Evolutionary conservation across 2,888 invertebrate species (phyloP), one percentile per base, ranked within the genome.

Genomic region (Corbicula japonica): DNA sequence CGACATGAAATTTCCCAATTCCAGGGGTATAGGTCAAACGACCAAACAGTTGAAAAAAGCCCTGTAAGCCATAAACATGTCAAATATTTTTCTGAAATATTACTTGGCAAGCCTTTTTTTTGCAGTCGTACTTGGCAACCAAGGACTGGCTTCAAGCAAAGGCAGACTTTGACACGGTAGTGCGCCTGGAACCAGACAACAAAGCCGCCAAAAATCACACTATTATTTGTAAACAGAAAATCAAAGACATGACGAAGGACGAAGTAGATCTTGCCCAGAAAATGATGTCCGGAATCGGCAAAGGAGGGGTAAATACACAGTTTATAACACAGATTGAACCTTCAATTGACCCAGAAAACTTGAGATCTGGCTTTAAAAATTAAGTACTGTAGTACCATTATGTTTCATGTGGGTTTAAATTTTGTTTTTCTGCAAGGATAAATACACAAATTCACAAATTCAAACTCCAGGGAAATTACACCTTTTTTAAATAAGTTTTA

Each of bases 251-350:
- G 89, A 95, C 96, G 83, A 95, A 96, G 70, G 96, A 96, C 77
- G 98, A 98, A 93, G 98, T 97, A 94, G 95, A 96, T 92, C 95
- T 97, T 41, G 99, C 98, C 93, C 96, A 96, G 18, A 98, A 97
- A 93, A 98, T 99, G 97, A 50, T 81, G 69, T 73, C 78, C 4
- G 65, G 21, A n/a, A 34, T 73, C 0, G 76, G 76, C 2, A 56
- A 69, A 56, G 50, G 54, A 34, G 52, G 23, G 28, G 68, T 61
- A 48, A n/a, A 70, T 69, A 15, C n/a, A n/a, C n/a, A 26, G 12
- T 15, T 8, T 41, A 60, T 34, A 21, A 6, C 15, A 5, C 21
- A 6, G 48, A 5, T 48, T 8, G 15, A 48, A 18, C 28, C 21
- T 50, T 50, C 28, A 26, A 15, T 41, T 18, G 8, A 41, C 41